Evolutionary conservation across 2,888 invertebrate species (phyloP).

Genomic region (Helleia helle): DNA sequence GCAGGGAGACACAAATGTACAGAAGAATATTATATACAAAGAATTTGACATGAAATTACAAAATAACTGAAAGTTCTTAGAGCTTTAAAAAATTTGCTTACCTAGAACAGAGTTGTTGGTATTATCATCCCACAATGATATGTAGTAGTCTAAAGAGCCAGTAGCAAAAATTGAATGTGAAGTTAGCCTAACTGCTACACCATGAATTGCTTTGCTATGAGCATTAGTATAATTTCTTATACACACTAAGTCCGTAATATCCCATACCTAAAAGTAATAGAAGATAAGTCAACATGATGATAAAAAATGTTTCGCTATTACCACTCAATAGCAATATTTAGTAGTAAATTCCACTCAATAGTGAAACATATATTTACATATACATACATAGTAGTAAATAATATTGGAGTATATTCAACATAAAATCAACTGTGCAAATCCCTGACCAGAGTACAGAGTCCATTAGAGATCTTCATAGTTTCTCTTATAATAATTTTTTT

Average conservation of each 20-base stretch:
- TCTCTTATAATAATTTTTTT: too few species aligned
- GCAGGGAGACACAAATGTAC: too few species aligned
- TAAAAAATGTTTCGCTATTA: background rate
- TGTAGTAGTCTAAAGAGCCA: constrained; percentile 65
- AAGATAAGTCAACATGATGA: background rate
- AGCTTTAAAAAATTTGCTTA: constrained; percentile 24
- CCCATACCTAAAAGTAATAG: constrained; percentile 55
- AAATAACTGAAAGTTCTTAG: background rate
- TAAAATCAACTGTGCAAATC: too few species aligned
- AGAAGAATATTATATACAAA: background rate
- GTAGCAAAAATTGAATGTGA: constrained; percentile 66
- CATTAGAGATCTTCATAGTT: too few species aligned
- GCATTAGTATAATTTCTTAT: constrained; percentile 57
- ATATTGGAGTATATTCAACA: too few species aligned
- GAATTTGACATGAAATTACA: background rate
- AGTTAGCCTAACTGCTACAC: constrained; percentile 61
- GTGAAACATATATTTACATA: too few species aligned
- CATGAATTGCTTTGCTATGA: constrained; percentile 57
- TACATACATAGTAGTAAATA: too few species aligned
- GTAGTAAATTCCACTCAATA: too few species aligned
- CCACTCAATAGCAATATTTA: too few species aligned
- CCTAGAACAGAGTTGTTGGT: constrained; percentile 42
- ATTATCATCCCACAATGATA: constrained; percentile 71
- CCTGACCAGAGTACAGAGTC: too few species aligned
- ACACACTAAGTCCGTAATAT: constrained; percentile 56